These are phyloP conservation scores for Zeugodacus cucurbitae DNA, from an alignment of 1,140 invertebrate genomes.

Conservation along the genomic window DNA sequence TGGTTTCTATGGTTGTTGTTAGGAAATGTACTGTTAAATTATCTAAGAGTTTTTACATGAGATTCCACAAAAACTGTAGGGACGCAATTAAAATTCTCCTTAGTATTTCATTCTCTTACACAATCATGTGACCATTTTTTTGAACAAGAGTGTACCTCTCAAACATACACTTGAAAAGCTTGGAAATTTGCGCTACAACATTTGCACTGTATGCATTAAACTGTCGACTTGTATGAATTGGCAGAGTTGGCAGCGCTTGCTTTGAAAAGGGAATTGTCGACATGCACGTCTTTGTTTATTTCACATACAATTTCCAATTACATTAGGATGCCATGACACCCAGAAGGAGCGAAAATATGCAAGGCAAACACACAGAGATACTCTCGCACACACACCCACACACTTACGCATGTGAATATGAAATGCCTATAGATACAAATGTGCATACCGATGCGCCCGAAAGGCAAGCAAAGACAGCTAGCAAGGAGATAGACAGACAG, in stretches of 20 bases:
- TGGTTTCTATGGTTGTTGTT: too few relatives aligned
- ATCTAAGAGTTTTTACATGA: too few relatives aligned
- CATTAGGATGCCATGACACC: conserved; percentile 35
- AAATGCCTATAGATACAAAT: background rate
- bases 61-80: too few relatives aligned
- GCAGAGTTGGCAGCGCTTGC: background rate
- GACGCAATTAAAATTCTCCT: too few relatives aligned
- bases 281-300: conserved; percentile 39
- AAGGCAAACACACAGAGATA: background rate
- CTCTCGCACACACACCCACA: background rate
- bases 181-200: background rate
- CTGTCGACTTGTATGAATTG: background rate
- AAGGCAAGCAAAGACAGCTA: background rate
- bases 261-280: conserved; percentile 25
- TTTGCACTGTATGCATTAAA: conserved; percentile 28
- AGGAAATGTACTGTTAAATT: too few relatives aligned
- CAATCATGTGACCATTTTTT: too few relatives aligned
- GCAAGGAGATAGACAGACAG: background rate
- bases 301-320: conserved; percentile 29
- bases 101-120: too few relatives aligned
- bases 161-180: background rate
- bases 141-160: too few relatives aligned
- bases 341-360: background rate
- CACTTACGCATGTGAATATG: background rate
- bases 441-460: background rate